Base-by-base conservation (phyloP, 2,888 invertebrate genomes). In the Drosophila cognata region DNA sequence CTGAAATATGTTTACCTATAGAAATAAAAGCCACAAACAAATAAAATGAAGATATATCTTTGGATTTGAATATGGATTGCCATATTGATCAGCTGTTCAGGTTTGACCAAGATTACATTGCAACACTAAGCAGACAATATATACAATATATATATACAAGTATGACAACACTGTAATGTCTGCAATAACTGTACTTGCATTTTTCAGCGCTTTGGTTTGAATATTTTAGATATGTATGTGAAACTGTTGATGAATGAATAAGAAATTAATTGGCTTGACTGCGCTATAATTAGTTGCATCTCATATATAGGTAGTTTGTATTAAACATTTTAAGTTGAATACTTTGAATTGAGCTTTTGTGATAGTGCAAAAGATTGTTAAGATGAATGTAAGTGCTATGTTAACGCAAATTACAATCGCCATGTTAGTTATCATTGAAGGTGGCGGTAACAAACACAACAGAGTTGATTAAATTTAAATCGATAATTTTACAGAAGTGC, bases 341-440 rank as follows among this genome's bases (percentile, higher is more conserved):
- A 50, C 25, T 36, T 51, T 6, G 60, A 75, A 59, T 67, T 4
- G 11, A 33, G 33, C 4, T 11, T 33, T 33, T n/a, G 6, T 51
- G 51, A 50, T 56, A 10, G 51, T 71, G 50, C 51, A 66, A 70
- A 60, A 57, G 57, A 71, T 63, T 46, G 52, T n/a, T 56, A 55
- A 60, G 38, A 68, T 64, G 46, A 72, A 72, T 76, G 69, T 8
- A 58, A 21, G 57, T 56, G 43, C 41, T 59, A 71, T 11, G 21
- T 41, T 43, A 65, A 60, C 71, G 64, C 57, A 62, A 63, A 59
- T 71, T 66, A 71, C 60, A 84, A 77, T 74, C 71, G 52, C 67
- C 75, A 69, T 48, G 50, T 65, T 64, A 78, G 71, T 74, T 68
- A 67, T 70, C 41, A 69, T 70, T 77, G 73, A 77, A 67, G 21